These are phyloP conservation scores for Malacosoma neustria DNA, from an alignment of 2,888 invertebrate species.

Conservation along the genomic window DNA sequence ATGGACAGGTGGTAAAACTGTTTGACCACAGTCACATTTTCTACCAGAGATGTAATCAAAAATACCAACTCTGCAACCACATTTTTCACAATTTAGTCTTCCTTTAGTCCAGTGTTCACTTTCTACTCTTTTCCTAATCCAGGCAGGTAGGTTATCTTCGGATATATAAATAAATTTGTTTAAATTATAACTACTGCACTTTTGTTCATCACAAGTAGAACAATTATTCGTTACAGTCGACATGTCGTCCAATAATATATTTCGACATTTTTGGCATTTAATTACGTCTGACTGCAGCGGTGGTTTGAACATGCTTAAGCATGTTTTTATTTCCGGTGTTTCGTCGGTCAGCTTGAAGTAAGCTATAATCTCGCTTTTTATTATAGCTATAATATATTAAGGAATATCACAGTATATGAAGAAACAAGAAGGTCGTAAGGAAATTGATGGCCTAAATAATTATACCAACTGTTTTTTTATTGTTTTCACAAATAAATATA, in stretches of 20 bases:
- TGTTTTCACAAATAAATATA: too few relatives aligned
- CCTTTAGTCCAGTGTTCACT: slow-evolving; percentile 78
- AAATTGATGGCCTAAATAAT: too few relatives aligned
- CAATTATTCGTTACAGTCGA: slow-evolving; percentile 17
- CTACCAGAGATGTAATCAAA: slow-evolving; percentile 79
- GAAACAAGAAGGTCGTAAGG: too few relatives aligned
- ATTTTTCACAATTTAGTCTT: slow-evolving; percentile 77
- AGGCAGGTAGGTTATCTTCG: slow-evolving; percentile 73
- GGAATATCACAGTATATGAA: too few relatives aligned
- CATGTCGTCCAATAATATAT: slow-evolving; percentile 35
- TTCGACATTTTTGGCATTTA: slow-evolving; percentile 66
- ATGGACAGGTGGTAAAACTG: slow-evolving; percentile 75
- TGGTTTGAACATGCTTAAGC: too few relatives aligned
- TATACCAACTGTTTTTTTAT: too few relatives aligned
- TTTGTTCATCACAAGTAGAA: slow-evolving; percentile 23
- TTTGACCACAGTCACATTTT: slow-evolving; percentile 75
- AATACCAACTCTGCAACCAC: slow-evolving; percentile 76
- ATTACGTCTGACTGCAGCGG: too few relatives aligned
- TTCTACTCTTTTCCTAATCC: slow-evolving; percentile 71
- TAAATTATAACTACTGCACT: slow-evolving; percentile 40
- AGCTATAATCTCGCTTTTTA: too few relatives aligned
- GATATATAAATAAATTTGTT: slow-evolving; percentile 61
- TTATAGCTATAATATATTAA: too few relatives aligned
- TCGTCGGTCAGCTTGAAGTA: too few relatives aligned
- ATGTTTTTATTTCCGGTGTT: too few relatives aligned